phyloP scores from a whole-genome alignment of 2,113 vertebrate genomes.

The Onychostruthus taczanowskii region DNA sequence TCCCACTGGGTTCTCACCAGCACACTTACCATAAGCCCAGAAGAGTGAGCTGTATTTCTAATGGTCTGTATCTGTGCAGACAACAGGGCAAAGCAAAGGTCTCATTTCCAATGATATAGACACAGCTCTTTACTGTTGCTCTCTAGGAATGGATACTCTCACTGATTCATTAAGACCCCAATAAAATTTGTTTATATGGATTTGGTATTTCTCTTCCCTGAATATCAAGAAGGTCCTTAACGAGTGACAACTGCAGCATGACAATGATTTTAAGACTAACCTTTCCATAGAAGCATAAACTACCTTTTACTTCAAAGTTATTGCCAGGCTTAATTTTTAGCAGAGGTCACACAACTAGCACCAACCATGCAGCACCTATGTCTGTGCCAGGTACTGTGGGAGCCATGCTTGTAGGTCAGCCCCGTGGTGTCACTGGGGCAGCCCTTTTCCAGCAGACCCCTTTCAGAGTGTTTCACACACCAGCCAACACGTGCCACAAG shows the following conservation, averaged over 20 bases:
- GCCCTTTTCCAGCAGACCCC: neutral
- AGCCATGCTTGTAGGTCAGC: neutral
- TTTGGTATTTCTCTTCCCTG: conserved; percentile 61
- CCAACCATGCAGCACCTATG: neutral
- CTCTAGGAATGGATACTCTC: neutral
- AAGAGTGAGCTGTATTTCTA: neutral
- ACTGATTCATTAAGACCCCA: conserved; percentile 30
- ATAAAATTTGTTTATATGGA: conserved; percentile 69
- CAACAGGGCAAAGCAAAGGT: neutral
- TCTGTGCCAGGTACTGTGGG: neutral
- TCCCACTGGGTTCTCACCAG: neutral
- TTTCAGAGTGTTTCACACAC: neutral
- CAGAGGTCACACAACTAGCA: neutral
- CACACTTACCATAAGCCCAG: neutral
- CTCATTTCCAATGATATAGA: conserved; percentile 43
- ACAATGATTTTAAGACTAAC: conserved; percentile 46
- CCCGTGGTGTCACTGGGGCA: neutral
- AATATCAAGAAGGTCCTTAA: conserved; percentile 53
- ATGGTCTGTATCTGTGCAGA: neutral
- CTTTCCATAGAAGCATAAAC: conserved; percentile 45
- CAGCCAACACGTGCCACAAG: neutral
- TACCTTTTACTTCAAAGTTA: conserved; percentile 18
- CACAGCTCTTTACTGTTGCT: neutral
- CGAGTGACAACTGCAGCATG: neutral
- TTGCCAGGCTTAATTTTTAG: neutral